Evolutionary conservation across 2,888 invertebrate genomes (phyloP).

Genomic region (Anarsia innoxiella): DNA sequence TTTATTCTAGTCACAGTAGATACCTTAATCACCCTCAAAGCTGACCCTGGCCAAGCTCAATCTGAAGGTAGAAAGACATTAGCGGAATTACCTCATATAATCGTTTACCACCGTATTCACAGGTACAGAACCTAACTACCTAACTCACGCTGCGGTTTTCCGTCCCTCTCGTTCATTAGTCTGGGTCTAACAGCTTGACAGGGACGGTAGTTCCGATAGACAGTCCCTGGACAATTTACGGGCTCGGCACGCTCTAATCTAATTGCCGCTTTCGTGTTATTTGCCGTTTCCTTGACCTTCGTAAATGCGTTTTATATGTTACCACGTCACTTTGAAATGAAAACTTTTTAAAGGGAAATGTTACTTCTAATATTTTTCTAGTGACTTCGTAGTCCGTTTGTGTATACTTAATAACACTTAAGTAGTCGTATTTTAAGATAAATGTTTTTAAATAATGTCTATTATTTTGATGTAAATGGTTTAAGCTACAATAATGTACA

Average conservation of each 20-base stretch:
- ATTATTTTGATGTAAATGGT: no score
- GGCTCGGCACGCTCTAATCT: slow-evolving; percentile 55
- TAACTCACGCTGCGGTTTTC: slow-evolving; percentile 37
- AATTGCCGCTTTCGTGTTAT: slow-evolving; percentile 65
- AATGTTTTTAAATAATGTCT: no score
- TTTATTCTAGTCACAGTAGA: not conserved
- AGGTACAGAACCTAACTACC: slow-evolving; percentile 21
- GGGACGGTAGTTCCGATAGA: slow-evolving; percentile 34
- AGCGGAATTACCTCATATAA: slow-evolving; percentile 8
- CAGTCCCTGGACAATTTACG: slow-evolving; percentile 52
- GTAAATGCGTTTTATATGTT: slow-evolving; percentile 61
- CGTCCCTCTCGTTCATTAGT: slow-evolving; percentile 36
- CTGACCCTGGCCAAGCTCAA: slow-evolving; percentile 6
- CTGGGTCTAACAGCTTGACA: slow-evolving; percentile 20
- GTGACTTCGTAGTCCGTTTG: no score
- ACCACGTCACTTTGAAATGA: slow-evolving; percentile 25
- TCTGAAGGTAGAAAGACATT: slow-evolving; percentile 9
- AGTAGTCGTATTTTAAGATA: no score
- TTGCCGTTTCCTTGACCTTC: slow-evolving; percentile 63
- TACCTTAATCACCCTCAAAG: slow-evolving; percentile 5
- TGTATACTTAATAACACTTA: no score
- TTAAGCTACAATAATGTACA: no score
- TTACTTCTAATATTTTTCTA: no score
- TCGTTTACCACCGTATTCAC: slow-evolving; percentile 9
- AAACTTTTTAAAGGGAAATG: slow-evolving; percentile 5